Percentiles rank a stretch among this genome's conserved stretches.
Conservation (phyloP, 2,888 invertebrate genomes). For the Cataglyphis rosenhaueri region DNA sequence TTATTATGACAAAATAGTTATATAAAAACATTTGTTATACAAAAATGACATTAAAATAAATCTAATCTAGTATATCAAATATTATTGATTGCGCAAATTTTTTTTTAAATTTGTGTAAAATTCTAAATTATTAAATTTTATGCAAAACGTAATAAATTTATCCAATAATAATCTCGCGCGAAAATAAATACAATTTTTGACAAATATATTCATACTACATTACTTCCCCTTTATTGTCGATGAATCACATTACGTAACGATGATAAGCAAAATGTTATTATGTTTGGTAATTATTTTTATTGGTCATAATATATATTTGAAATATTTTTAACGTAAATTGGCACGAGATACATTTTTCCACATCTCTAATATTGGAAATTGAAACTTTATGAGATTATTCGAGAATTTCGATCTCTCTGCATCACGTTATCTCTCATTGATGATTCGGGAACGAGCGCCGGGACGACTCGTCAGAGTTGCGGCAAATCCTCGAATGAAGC, state of each 20-base stretch:
- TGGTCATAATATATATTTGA: neutral
- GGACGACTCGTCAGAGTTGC: conserved; percentile 22
- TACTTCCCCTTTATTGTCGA: neutral
- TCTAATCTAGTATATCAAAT: neutral
- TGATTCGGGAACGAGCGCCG: neutral
- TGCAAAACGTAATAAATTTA: neutral
- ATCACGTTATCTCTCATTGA: neutral
- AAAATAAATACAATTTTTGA: conserved; percentile 30
- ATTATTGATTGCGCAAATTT: neutral
- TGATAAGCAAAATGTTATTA: neutral
- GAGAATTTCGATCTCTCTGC: conserved; percentile 2
- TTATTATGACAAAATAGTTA: neutral
- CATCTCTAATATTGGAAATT: conserved; percentile 11
- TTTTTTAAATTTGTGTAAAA: neutral
- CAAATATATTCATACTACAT: neutral
- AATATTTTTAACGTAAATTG: conserved; percentile 6
- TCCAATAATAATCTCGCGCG: neutral
- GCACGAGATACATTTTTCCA: neutral
- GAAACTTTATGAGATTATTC: conserved; percentile 18
- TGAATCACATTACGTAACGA: conserved; percentile 5
- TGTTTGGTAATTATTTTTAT: conserved; percentile 19
- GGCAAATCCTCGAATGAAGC: conserved; percentile 38
- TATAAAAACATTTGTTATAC: neutral
- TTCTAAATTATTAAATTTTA: neutral
- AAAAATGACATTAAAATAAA: neutral